Conservation (phyloP, 1,140 invertebrate genomes). For the Calephelis virginiensis region DNA sequence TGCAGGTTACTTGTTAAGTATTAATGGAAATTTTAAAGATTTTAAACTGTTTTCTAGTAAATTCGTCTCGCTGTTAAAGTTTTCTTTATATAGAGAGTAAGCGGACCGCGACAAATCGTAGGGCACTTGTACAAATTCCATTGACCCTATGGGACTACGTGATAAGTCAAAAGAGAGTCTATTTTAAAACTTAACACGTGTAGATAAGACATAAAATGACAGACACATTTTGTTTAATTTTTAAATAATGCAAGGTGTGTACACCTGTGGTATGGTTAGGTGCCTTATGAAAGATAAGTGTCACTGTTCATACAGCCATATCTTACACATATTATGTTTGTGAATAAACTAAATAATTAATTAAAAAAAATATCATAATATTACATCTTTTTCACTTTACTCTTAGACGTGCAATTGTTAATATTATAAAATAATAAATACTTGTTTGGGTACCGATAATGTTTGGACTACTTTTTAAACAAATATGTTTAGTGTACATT, state of each 20-base stretch:
- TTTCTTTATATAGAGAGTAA: neutral
- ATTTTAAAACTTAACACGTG: neutral
- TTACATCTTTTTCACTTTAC: no score
- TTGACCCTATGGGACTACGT: slow-evolving; percentile 21
- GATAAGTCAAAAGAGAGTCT: neutral
- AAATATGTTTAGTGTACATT: no score
- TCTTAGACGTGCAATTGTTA: no score
- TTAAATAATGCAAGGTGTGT: neutral
- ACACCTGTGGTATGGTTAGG: neutral
- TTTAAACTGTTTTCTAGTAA: neutral
- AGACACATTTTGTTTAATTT: slow-evolving; percentile 3
- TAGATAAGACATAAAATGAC: neutral
- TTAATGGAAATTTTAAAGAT: no score
- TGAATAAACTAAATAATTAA: no score
- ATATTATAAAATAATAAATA: no score
- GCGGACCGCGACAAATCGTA: slow-evolving; percentile 16
- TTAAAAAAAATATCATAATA: no score
- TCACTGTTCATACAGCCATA: neutral
- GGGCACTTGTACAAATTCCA: slow-evolving; percentile 30
- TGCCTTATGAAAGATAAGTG: neutral
- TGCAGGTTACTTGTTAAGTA: no score
- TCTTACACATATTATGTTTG: no score
- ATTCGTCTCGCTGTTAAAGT: neutral
- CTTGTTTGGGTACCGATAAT: no score
- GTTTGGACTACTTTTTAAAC: no score